Evolutionary conservation across 2,797 vertebrate genomes (phyloP).

Genomic region (Aphelocoma californica): DNA sequence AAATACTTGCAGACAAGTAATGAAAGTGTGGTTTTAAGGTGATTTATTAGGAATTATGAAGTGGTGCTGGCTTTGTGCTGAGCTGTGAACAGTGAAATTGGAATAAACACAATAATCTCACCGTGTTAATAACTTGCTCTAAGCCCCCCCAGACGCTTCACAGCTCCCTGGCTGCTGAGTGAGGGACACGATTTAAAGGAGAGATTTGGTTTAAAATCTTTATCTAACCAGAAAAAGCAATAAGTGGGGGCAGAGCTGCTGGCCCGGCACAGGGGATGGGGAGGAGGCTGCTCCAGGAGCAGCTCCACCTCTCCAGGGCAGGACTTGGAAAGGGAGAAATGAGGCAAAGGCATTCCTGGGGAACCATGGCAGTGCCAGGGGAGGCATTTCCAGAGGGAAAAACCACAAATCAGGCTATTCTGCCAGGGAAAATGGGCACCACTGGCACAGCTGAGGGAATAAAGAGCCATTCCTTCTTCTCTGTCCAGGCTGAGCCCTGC

Average conservation of each 20-base stretch:
- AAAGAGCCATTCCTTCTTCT: background rate
- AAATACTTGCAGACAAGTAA: background rate
- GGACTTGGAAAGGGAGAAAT: accelerated
- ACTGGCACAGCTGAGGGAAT: background rate
- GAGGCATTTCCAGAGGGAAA: background rate
- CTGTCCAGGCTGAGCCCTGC: background rate
- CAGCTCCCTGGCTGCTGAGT: background rate
- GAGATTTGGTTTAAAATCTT: background rate
- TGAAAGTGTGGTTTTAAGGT: background rate
- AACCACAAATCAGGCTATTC: background rate
- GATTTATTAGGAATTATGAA: background rate
- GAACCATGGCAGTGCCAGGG: background rate
- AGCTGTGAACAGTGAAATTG: slow-evolving; percentile 22
- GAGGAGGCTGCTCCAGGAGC: background rate
- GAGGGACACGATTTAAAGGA: background rate
- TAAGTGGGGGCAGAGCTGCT: background rate
- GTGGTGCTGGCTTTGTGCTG: background rate
- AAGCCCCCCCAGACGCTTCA: background rate
- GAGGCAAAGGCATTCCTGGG: accelerated
- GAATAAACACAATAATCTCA: slow-evolving; percentile 10
- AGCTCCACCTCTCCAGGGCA: background rate
- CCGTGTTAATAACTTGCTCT: background rate
- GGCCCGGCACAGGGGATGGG: background rate
- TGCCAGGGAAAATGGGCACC: accelerated
- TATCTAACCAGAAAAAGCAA: background rate